Evolutionary conservation across 1,140 invertebrate species (phyloP).

Genomic region (Drosophila obscura): DNA sequence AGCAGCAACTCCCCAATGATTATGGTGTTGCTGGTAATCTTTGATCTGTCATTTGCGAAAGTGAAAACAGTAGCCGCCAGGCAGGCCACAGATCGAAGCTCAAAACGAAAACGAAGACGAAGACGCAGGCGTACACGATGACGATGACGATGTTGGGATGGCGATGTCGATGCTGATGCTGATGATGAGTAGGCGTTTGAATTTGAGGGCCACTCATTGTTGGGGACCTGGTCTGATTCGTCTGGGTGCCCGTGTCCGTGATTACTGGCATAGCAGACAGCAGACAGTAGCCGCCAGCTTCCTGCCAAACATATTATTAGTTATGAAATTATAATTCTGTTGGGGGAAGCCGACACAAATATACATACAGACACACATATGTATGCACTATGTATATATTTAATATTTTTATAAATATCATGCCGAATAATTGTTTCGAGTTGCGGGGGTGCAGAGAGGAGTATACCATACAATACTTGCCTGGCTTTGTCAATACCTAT

Average conservation of each 20-base stretch:
- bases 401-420: slow-evolving; percentile 43
- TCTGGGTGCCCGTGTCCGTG: slow-evolving; percentile 12
- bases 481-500: not conserved
- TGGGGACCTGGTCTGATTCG: slow-evolving; percentile 16
- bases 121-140: not conserved
- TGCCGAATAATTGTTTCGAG: slow-evolving; percentile 49
- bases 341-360: slow-evolving; percentile 38
- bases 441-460: not conserved
- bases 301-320: slow-evolving; percentile 68
- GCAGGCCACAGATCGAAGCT: slow-evolving; percentile 3
- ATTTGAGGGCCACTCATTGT: slow-evolving; percentile 56
- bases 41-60: slow-evolving; percentile 70
- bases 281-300: slow-evolving; percentile 43
- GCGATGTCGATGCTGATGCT: slow-evolving; percentile 3
- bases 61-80: slow-evolving; percentile 52
- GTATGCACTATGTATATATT: not conserved
- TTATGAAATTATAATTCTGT: slow-evolving; percentile 39
- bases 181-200: slow-evolving; percentile 73
- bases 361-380: no score
- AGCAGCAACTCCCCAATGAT: slow-evolving; percentile 48
- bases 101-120: not conserved
- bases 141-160: slow-evolving; percentile 2
- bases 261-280: slow-evolving; percentile 30
- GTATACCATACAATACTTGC: not conserved
- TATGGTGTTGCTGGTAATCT: slow-evolving; percentile 62